Base-by-base conservation (phyloP, 2,113 vertebrate genomes). In the Propithecus coquereli region DNA sequence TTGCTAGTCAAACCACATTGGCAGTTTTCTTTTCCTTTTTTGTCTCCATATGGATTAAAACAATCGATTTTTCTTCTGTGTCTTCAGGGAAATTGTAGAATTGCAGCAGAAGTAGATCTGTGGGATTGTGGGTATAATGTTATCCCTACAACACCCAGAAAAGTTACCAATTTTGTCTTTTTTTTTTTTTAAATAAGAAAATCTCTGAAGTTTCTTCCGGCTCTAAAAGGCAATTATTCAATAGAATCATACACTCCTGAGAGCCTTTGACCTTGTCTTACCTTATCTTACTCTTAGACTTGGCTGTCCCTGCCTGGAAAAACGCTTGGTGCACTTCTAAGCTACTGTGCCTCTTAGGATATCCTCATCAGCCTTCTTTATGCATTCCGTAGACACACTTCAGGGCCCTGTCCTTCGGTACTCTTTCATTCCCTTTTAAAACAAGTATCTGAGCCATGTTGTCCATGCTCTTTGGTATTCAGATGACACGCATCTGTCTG, bases 331-430 rank as follows among this genome's bases (percentile, higher is more conserved):
- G 8, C 6, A 8, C 13, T 68, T 74, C 54, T 34, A 9, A 82
- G 61, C 63, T 40, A 4, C n/a, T 4, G 9, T 30, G 16, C 13
- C 37, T 82, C 27, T 11, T 6, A 12, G 18, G 17, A 45, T 43
- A 0, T 17, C 17, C n/a, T 47, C 30, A 4, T 18, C 17, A 18
- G 16, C 32, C 14, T 43, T 37, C 25, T 63, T 25, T 30, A 8
- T 4, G 8, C 5, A 1, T 63, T 34, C 57, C 5, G 0, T 2
- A 6, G 10, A 4, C 17, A 22, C 2, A 34, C 27, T 5, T 59
- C 27, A 9, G 22, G 66, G 5, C 22, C 50, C 22, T 81, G 73
- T 27, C 47, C 25, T 40, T 52, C 27, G 20, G 6, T 27, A 8
- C 3, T 18, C 18, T 25, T 45, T 30, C 40, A 3, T 54, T 52